Conservation (phyloP, 2,113 vertebrate species). For the Onychostoma macrolepis region DNA sequence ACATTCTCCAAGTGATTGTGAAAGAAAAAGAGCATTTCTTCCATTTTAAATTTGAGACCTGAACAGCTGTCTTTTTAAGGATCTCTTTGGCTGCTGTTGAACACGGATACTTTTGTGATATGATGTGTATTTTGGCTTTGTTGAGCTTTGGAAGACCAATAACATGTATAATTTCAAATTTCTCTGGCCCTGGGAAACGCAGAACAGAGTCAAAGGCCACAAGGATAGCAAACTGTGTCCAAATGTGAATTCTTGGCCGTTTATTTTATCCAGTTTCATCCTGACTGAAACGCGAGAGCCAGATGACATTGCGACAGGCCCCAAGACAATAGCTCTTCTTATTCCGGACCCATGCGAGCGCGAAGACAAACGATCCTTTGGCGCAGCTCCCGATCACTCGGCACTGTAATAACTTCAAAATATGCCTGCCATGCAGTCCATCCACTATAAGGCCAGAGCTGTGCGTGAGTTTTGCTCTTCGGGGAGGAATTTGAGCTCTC, state of each 20-base stretch:
- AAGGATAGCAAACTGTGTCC: constrained; percentile 45
- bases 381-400: constrained; percentile 28
- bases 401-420: constrained; percentile 37
- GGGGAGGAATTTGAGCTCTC: background rate
- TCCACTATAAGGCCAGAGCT: background rate
- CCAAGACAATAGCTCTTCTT: constrained; percentile 38
- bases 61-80: background rate
- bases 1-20: constrained; percentile 4
- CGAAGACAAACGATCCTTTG: constrained; percentile 33
- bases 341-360: constrained; percentile 6
- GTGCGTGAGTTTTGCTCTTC: background rate
- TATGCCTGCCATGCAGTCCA: constrained; percentile 20
- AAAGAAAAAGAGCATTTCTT: background rate
- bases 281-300: constrained; percentile 25
- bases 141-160: constrained; percentile 23
- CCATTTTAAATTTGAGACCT: constrained; percentile 32
- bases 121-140: constrained; percentile 50
- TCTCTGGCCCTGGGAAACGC: constrained; percentile 44
- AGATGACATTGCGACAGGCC: constrained; percentile 35
- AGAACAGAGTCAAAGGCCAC: constrained; percentile 48
- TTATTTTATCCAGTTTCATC: constrained; percentile 47
- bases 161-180: constrained; percentile 48
- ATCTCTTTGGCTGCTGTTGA: constrained; percentile 39
- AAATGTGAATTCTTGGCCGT: constrained; percentile 48
- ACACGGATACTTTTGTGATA: constrained; percentile 45